Conservation (phyloP, 2,113 vertebrate genomes). For the Muntiacus muntjak region DNA sequence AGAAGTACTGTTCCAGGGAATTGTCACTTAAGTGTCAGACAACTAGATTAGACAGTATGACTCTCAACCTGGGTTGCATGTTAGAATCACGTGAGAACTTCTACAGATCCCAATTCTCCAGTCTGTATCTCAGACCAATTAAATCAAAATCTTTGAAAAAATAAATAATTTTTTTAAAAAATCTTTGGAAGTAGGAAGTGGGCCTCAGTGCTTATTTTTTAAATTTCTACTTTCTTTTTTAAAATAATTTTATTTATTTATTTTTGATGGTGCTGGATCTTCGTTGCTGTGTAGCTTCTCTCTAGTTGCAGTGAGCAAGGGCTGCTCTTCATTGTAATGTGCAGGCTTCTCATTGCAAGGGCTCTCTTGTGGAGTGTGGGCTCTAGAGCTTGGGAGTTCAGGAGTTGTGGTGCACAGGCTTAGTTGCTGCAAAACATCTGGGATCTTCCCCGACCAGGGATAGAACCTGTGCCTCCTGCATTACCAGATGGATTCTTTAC, state of each 20-base stretch:
- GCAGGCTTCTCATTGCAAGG: neutral
- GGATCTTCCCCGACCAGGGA: neutral
- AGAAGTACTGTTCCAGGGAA: neutral
- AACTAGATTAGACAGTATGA: neutral
- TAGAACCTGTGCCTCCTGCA: neutral
- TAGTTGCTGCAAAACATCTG: neutral
- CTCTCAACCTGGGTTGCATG: neutral
- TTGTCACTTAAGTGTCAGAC: neutral
- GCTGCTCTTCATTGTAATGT: fast-evolving
- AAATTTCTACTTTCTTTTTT: neutral
- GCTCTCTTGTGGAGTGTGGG: fast-evolving
- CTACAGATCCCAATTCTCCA: neutral
- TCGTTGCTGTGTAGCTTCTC: neutral
- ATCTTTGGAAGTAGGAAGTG: neutral
- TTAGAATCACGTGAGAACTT: neutral
- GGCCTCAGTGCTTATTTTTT: neutral
- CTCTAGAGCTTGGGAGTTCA: neutral
- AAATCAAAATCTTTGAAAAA: neutral
- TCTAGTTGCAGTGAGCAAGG: neutral
- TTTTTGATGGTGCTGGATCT: neutral
- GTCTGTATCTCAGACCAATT: neutral
- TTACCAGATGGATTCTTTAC: neutral
- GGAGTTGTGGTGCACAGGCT: neutral
- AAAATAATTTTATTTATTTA: neutral
- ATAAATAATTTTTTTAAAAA: neutral